phyloP scores from a whole-genome alignment of 2,888 invertebrate species.

The Drosophila helvetica region DNA sequence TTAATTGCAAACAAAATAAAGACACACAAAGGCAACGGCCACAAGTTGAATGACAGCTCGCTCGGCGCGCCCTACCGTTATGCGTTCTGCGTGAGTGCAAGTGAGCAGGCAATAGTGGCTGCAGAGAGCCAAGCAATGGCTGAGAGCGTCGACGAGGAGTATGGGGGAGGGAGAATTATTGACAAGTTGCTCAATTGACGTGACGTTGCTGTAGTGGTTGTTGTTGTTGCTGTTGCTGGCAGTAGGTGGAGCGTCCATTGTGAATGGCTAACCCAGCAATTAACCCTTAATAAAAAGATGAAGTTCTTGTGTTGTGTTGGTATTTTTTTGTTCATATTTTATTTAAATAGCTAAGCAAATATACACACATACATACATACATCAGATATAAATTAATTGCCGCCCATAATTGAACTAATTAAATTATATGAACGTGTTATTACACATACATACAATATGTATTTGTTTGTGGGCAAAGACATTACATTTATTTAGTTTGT shows the following conservation, averaged over 20 bases:
- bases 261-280: constrained; percentile 31
- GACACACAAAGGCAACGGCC: constrained; percentile 3
- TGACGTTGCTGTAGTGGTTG: constrained; percentile 2
- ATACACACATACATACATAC: constrained; percentile 48
- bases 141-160: constrained; percentile 29
- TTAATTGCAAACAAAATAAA: constrained; percentile 24
- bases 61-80: background rate
- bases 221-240: constrained; percentile 17
- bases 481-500: constrained; percentile 31
- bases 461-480: constrained; percentile 29
- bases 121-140: constrained; percentile 23
- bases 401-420: constrained; percentile 66
- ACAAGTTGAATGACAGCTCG: constrained; percentile 18
- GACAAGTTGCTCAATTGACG: constrained; percentile 31
- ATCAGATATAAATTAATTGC: constrained; percentile 71
- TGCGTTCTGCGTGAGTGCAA: constrained; percentile 46
- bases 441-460: background rate
- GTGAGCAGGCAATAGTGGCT: constrained; percentile 58
- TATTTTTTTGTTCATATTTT: constrained; percentile 42
- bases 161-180: constrained; percentile 17
- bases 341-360: constrained; percentile 68
- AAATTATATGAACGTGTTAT: constrained; percentile 26
- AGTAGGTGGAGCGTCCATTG: constrained; percentile 47
- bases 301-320: constrained; percentile 4
- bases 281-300: constrained; percentile 32